These are phyloP conservation scores for Pollachius pollachius DNA, from an alignment of 2,113 vertebrate genomes.

Conservation along the genomic window DNA sequence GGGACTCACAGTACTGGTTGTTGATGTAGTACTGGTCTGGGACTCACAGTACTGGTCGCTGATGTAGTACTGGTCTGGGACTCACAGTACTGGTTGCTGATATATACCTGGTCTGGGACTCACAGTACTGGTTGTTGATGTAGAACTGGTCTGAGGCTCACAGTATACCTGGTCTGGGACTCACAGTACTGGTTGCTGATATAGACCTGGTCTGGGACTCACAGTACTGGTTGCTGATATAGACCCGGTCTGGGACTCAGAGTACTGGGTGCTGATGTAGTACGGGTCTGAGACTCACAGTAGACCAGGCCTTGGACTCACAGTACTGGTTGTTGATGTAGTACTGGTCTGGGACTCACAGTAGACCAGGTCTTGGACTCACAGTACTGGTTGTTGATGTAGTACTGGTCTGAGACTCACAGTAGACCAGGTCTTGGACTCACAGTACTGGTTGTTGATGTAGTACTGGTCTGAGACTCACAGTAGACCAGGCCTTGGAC, in stretches of 20 bases:
- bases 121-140: not conserved
- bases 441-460: no score
- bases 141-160: no score
- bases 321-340: not conserved
- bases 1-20: constrained; percentile 2
- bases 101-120: not conserved
- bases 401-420: no score
- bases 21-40: constrained; percentile 9
- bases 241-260: not conserved
- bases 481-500: no score
- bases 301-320: no score
- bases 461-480: no score
- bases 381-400: not conserved
- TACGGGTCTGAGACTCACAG: not conserved
- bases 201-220: not conserved
- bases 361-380: not conserved
- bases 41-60: not conserved
- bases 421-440: no score
- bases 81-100: no score
- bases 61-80: no score
- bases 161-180: no score
- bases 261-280: constrained; percentile 20
- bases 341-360: no score
- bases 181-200: no score
- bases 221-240: constrained; percentile 31